Conservation (phyloP, 2,113 vertebrate genomes). For the Myiagra hebetior region DNA sequence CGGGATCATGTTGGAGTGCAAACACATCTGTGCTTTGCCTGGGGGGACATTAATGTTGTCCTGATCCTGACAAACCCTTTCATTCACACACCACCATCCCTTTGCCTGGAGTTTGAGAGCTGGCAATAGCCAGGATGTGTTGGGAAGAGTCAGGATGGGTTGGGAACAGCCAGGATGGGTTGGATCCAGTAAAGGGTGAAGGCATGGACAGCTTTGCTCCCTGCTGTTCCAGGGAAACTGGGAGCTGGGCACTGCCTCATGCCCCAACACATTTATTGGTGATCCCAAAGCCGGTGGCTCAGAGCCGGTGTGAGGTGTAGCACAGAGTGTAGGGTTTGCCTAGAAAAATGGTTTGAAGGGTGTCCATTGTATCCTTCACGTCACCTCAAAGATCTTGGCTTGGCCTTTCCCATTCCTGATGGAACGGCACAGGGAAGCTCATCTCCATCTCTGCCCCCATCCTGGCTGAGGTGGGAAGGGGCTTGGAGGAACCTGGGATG, state of each 20-base stretch:
- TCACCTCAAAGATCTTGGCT: not conserved
- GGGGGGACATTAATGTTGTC: slow-evolving; percentile 23
- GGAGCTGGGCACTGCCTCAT: rapidly evolving
- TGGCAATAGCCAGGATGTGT: rapidly evolving
- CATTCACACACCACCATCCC: not conserved
- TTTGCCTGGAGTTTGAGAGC: not conserved
- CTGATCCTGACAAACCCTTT: not conserved
- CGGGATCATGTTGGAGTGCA: slow-evolving; percentile 26
- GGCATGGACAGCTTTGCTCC: not conserved
- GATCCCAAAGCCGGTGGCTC: not conserved
- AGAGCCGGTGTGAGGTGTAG: not conserved
- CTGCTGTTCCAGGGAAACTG: not conserved
- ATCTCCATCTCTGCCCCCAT: not conserved
- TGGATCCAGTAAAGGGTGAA: not conserved
- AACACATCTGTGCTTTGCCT: slow-evolving; percentile 31
- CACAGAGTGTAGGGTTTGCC: rapidly evolving
- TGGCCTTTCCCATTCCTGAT: not conserved
- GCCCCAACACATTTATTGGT: not conserved
- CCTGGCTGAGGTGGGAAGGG: not conserved
- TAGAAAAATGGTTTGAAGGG: rapidly evolving
- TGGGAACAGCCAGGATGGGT: not conserved
- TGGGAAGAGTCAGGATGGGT: rapidly evolving
- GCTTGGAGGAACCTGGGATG: not conserved
- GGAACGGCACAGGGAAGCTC: rapidly evolving
- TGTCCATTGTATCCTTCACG: rapidly evolving